Base-by-base conservation (phyloP, 1,140 invertebrate genomes). In the Pectinophora gossypiella region DNA sequence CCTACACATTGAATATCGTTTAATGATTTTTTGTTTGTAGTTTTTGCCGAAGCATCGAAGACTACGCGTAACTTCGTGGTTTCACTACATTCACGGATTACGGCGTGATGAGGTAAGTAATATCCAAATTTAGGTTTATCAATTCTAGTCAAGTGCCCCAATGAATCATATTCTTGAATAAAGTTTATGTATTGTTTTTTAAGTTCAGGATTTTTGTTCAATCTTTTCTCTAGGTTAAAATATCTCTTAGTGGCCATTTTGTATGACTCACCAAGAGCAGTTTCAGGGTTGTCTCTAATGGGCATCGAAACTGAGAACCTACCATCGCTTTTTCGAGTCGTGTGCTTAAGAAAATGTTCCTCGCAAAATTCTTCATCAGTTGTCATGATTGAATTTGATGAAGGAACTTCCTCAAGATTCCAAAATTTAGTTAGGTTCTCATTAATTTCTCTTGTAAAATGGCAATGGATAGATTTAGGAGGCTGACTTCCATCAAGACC, bases 91-190 rank as follows among this genome's bases (percentile, higher is more conserved):
- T 59, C 51, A 1, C 54, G 19, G 5, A 63, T 13, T 1, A 69
- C 60, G 0, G 22, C 35, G 42, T 61, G 56, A 47, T 66, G 63
- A 0, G 62, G 62, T 15, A 40, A 9, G 16, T 9, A 40, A 40
- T 40, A 40, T 40, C 38, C 38, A 15, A 27, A 27, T 12, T 27
- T 5, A 27, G 23, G 23, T 27, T 12, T 27, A 6, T 27, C 23
- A 27, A 42, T 49, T 61, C 62, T 45, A 2, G 23, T 22, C 21
- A 65, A 47, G 50, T 81, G 70, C 2, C 67, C 64, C 46, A 76
- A 45, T 2, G n/a, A n/a, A n/a, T 44, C 19, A 57, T 85, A 88
- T 59, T 85, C 80, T 20, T 67, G 19, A 20, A 88, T 75, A 48
- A 81, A 76, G 50, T 68, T 23, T 2, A 32, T 32, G 52, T 82